phyloP scores from a whole-genome alignment of 2,797 vertebrate genomes.

The Sparus aurata region DNA sequence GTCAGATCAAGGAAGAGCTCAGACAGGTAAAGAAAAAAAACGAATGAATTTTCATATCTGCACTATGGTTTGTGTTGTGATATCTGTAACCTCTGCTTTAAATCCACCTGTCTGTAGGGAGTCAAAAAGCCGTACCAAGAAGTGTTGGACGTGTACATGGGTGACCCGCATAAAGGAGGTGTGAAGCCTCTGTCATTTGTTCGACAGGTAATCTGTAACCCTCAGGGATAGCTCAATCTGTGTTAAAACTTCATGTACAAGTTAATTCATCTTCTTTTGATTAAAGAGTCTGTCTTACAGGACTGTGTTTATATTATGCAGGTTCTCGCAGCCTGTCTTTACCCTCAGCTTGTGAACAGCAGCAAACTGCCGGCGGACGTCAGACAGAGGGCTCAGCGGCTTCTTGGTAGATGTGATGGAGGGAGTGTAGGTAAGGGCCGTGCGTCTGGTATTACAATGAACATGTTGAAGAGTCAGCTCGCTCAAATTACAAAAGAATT shows the following conservation, averaged over 20 bases:
- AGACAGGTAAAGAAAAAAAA: conserved; percentile 63
- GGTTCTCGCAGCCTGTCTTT: conserved; percentile 83
- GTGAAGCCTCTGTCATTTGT: conserved; percentile 83
- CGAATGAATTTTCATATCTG: not conserved
- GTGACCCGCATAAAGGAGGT: conserved; percentile 74
- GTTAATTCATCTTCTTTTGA: not conserved
- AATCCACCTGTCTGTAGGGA: conserved; percentile 65
- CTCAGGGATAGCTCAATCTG: not conserved
- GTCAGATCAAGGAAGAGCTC: conserved; percentile 71
- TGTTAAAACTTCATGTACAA: not conserved
- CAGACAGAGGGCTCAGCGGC: conserved; percentile 67
- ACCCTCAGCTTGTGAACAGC: conserved; percentile 78
- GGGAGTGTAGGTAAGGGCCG: conserved; percentile 77
- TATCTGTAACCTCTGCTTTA: not conserved
- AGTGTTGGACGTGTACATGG: conserved; percentile 73
- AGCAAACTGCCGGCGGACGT: conserved; percentile 76
- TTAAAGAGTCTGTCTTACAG: not conserved
- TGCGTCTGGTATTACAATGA: not conserved
- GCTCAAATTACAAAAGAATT: not conserved
- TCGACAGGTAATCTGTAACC: conserved; percentile 79
- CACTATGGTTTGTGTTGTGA: not conserved
- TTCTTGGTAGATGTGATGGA: conserved; percentile 70
- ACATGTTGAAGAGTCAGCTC: too few relatives aligned
- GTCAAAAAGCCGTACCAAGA: conserved; percentile 69
- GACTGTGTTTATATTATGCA: conserved; percentile 34